phyloP scores from a whole-genome alignment of 1,140 invertebrate genomes.

The Caenorhabditis inopinata region DNA sequence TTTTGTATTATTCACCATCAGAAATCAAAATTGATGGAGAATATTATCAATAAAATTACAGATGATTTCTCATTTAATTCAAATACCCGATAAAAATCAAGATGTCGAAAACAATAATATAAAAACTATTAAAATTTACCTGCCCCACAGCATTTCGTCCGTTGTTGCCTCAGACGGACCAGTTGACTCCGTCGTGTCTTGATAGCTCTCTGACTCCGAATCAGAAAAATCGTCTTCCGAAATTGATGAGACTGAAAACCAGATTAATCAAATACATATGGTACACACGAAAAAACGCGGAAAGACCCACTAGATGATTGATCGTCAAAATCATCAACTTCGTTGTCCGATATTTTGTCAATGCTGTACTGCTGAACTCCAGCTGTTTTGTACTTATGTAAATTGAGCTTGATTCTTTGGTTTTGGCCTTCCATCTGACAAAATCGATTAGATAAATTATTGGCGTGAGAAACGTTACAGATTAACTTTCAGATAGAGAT shows the following conservation, averaged over 20 bases:
- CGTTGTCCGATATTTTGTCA: neutral
- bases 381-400: conserved; percentile 6
- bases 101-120: neutral
- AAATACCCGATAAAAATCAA: too few relatives aligned
- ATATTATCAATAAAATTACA: too few relatives aligned
- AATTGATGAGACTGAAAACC: neutral
- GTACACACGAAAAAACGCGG: too few relatives aligned
- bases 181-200: neutral
- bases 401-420: neutral
- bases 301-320: conserved; percentile 18
- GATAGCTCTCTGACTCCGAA: conserved; percentile 1
- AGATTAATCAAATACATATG: too few relatives aligned
- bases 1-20: too few relatives aligned
- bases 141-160: conserved; percentile 18
- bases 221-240: conserved; percentile 6
- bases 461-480: too few relatives aligned
- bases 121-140: neutral
- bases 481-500: too few relatives aligned
- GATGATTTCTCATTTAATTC: too few relatives aligned
- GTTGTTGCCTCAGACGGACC: neutral
- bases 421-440: neutral
- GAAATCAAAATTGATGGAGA: too few relatives aligned
- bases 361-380: conserved; percentile 10
- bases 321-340: neutral
- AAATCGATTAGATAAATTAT: too few relatives aligned